A percentile compares a stretch with the other conserved stretches of the same genome.
Conservation (phyloP, 2,888 invertebrate species). For the Busseola fusca region DNA sequence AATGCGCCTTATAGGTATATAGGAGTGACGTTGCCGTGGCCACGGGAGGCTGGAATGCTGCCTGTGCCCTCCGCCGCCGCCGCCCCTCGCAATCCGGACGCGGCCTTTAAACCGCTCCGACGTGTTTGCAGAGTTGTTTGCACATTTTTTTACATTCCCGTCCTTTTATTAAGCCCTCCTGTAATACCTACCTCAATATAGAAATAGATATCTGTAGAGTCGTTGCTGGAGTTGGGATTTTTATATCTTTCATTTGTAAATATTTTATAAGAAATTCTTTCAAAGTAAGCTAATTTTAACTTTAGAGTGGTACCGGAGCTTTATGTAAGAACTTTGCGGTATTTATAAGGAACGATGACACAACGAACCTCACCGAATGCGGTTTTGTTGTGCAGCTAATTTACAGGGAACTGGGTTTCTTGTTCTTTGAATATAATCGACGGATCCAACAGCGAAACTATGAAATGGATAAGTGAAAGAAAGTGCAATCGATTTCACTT, state of each 20-base stretch:
- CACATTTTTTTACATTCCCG: constrained; percentile 88
- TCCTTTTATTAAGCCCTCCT: constrained; percentile 84
- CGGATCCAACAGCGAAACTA: constrained; percentile 77
- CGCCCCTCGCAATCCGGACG: constrained; percentile 87
- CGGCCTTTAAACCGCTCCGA: constrained; percentile 88
- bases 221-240: constrained; percentile 34
- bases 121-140: constrained; percentile 88
- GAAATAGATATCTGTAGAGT: constrained; percentile 48
- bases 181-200: constrained; percentile 68
- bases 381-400: constrained; percentile 47
- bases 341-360: constrained; percentile 44
- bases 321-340: constrained; percentile 47
- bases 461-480: constrained; percentile 87
- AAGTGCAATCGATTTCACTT: constrained; percentile 89
- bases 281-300: constrained; percentile 50
- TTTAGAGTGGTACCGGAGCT: constrained; percentile 36
- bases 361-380: constrained; percentile 50
- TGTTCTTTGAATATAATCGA: constrained; percentile 67
- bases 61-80: constrained; percentile 78
- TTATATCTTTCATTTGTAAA: constrained; percentile 40
- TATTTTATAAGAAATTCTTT: constrained; percentile 39
- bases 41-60: constrained; percentile 85
- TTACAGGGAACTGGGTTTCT: constrained; percentile 55
- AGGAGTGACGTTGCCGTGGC: constrained; percentile 80
- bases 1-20: constrained; percentile 75